Evolutionary conservation across 2,797 vertebrate genomes (phyloP), one percentile per base, ranked within the genome.

Genomic region (Catharus ustulatus): DNA sequence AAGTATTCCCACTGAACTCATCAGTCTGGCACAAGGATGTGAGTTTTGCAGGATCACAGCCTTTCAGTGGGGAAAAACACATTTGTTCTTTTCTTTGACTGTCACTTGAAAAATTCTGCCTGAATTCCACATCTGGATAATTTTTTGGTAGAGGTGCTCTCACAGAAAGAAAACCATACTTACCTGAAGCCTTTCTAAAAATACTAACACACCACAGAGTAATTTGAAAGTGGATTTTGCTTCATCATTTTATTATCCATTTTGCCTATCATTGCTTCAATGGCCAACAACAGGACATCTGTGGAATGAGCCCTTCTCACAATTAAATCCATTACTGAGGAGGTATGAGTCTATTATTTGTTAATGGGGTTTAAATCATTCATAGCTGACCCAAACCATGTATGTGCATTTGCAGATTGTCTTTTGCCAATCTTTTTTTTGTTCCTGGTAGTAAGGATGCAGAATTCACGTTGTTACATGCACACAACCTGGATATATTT

Each of bases 401-500:
- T 30, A 29, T 34, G 55, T 77, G 67, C 78, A 86, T 89, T 80
- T 69, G 32, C 86, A 68, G 73, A 89, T 76, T 75, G 34, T 93
- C 69, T 64, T 74, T 58, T 76, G 48, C 59, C 75, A 42, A 4
- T 64, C 79, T 80, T 42, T 81, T 76, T 26, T 66, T 82, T 26
- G 10, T 90, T 92, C 58, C 57, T 94, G 40, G 63, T 88, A 93
- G 59, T 82, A 68, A 92, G 34, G 49, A 64, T 95, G 91, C 89
- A 95, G 69, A 92, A 82, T 24, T 52, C 26, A 84, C 84, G 83
- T 81, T 30, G 76, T 94, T 95, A 86, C 10, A 75, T 94, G 91
- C 81, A 90, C 72, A 84, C 54, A 93, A 80, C 64, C 80, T 93
- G 89, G 84, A 90, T 93, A 68, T 67, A 91, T 76, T 94, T 97